Evolutionary conservation across 2,888 invertebrate species (phyloP), one percentile per base, ranked within the genome.

Genomic region (Furcula furcula): DNA sequence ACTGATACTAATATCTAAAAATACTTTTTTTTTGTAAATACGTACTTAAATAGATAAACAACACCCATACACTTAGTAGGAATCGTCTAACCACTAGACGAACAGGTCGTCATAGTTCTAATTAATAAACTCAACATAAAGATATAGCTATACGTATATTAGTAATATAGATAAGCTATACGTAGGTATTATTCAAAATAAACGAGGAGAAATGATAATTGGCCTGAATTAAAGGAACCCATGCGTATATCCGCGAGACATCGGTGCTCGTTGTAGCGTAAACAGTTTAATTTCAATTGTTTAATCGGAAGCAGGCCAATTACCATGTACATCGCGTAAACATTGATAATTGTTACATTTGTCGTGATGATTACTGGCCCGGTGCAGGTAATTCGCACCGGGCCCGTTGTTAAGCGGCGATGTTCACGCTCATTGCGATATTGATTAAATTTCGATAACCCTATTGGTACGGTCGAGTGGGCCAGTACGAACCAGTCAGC

Each of bases 201-300:
- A 18, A 11, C 5, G 9, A 20, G 10, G 27, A 13, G 14, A 25
- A 36, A 29, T 38, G 46, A 49, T 53, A 48, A 46, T 46, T 49
- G 36, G 26, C 33, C 26, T 29, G 41, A 42, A 37, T 23, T 28
- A 36, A 28, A 38, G 45, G 40, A 50, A 39, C 34, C 46, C 35
- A 38, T 18, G 37, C 41, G 46, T 52, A 55, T 42, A 52, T 52
- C 39, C 34, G 42, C 27, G 43, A 63, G 64, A 67, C 65, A 72
- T 71, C 66, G 65, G 57, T 63, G 74, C 66, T 73, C 76, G 69
- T 76, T 81, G 76, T 66, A 73, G 63, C 60, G 71, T 67, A 74
- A 72, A 75, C 78, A 70, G 77, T 78, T 80, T 75, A 77, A 80
- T 80, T 81, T 76, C 62, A 70, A 76, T 74, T 76, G 77, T 83